Conservation (phyloP, 2,888 invertebrate species). For the Limnephilus auricula region DNA sequence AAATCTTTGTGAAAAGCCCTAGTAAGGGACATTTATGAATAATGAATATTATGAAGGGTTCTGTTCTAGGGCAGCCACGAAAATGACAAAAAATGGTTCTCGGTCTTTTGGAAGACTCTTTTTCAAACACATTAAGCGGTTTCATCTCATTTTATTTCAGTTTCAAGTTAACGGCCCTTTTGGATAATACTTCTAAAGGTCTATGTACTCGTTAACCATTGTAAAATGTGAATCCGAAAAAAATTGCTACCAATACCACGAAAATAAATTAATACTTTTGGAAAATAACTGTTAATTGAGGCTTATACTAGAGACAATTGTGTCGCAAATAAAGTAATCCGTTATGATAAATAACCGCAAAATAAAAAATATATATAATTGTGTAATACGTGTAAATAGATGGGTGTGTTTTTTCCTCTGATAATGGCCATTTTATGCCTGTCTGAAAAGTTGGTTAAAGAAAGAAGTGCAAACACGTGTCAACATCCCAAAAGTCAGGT, state of each 20-base stretch:
- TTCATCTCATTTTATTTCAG: neutral
- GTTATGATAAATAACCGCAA: neutral
- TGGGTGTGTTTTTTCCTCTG: neutral
- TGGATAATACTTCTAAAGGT: neutral
- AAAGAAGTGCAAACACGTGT: no score
- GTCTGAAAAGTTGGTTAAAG: neutral
- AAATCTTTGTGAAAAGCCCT: neutral
- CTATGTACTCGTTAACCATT: neutral
- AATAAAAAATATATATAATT: neutral
- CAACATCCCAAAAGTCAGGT: neutral
- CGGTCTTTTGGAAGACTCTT: neutral
- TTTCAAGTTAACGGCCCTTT: neutral
- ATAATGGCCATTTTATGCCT: neutral
- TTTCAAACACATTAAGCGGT: neutral
- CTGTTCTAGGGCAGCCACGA: neutral
- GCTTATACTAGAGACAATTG: no score
- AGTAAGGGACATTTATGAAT: neutral
- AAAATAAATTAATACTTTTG: neutral
- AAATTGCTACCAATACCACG: neutral
- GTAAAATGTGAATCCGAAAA: neutral
- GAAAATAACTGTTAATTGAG: no score
- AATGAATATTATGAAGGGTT: neutral
- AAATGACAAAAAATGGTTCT: neutral
- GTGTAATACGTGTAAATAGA: neutral
- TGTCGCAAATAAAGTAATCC: no score